Base-by-base conservation (phyloP, 1,140 invertebrate genomes). In the Zeugodacus cucurbitae region DNA sequence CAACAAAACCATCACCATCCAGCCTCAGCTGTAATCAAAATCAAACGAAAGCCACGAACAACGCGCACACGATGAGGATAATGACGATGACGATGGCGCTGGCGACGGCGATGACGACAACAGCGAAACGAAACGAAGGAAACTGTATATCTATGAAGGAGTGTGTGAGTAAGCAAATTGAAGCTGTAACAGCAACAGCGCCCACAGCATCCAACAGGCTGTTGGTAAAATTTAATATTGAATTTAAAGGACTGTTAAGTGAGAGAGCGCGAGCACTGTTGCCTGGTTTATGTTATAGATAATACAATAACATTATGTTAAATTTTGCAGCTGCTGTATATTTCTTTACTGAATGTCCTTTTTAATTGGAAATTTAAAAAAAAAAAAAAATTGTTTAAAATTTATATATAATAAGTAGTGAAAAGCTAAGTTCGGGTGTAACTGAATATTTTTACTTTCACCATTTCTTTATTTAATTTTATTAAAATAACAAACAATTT, bases 1-100 rank as follows among this genome's bases (percentile, higher is more conserved):
- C 89, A 88, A 89, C 78, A 86, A 44, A 57, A 82, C 10, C 70
- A 78, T 78, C 32, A 22, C n/a, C 14, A n/a, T n/a, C n/a, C n/a
- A n/a, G 44, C n/a, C n/a, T 48, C 4, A 4, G 74, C 74, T 82
- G 74, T 82, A 82, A 82, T 82, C 74, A 82, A 82, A 82, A 82
- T 26, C 41, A 82, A 26, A 82, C 41, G 74, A 82, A 74, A 41
- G 17, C 17, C 34, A 22, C 22, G 67, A n/a, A 82, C 88, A 62
- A 86, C 37, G 32, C 26, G 58, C 2, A 70, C 32, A 70, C 64
- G 14, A 70, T 62, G 58, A 1, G 26, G 4, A 54, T 54, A 70
- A 26, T 70, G 14, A 70, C 64, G 29, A 70, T 5, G 64, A 29
- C 11, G 64, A 29, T 32, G 26, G 26, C 11, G 64, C 10, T 32